Conservation (phyloP, 2,888 invertebrate species). For the Phanerotoma sp. region DNA sequence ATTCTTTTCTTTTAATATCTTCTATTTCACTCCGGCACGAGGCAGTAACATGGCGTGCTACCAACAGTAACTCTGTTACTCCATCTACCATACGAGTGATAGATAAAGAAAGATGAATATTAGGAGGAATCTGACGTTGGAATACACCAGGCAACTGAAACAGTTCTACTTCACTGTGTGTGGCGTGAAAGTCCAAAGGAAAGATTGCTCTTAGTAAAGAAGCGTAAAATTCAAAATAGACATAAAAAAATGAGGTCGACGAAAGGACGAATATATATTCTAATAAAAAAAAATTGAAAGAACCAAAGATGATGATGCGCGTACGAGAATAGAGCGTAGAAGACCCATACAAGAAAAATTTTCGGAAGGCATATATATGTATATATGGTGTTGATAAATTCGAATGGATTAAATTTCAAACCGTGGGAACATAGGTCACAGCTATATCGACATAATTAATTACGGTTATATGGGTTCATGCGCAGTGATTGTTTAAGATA, state of each 20-base stretch:
- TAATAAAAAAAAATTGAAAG: constrained; percentile 4
- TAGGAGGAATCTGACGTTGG: not conserved
- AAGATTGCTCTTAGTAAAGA: not conserved
- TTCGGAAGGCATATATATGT: too few relatives aligned
- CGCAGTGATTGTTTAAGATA: too few relatives aligned
- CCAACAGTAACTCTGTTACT: too few relatives aligned
- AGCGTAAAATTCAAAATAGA: constrained; percentile 13
- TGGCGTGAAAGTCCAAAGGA: constrained; percentile 23
- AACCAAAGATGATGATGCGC: not conserved
- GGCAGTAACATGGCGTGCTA: too few relatives aligned
- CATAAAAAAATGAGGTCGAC: constrained; percentile 5
- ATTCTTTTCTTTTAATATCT: not conserved
- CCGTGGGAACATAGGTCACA: too few relatives aligned
- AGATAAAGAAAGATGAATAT: not conserved
- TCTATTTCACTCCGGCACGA: not conserved
- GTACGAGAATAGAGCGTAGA: not conserved
- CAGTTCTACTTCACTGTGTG: constrained; percentile 14
- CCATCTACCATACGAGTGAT: not conserved
- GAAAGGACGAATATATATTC: constrained; percentile 1
- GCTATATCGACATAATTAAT: too few relatives aligned
- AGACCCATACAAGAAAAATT: not conserved
- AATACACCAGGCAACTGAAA: constrained; percentile 2
- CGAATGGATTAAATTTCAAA: too few relatives aligned
- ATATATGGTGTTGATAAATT: not conserved
- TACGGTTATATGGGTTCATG: too few relatives aligned